Evolutionary conservation across 1,140 invertebrate species (phyloP), one percentile per base, ranked within the genome.

Genomic region (Ostrea denselamellosa): DNA sequence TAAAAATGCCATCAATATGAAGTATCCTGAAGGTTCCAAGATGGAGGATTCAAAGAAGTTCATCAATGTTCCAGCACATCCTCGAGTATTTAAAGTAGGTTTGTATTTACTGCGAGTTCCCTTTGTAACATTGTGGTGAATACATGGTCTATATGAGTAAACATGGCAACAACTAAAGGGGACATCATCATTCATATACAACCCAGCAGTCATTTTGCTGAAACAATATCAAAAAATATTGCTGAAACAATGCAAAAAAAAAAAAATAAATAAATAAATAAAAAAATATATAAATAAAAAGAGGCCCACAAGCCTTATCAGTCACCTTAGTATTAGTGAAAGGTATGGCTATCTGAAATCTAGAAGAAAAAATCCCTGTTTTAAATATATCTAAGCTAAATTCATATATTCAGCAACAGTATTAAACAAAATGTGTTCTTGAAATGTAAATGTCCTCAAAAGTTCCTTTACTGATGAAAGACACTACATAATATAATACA

Each of bases 121-220:
- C 17, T 90, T 87, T 83, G 87, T 56, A 25, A 92, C 82, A 44
- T 85, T 52, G 58, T 88, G 87, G 85, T 92, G 91, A 34, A 92
- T 86, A 83, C 91, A 92, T 44, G 91, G 90, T 9, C 89, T 71
- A 8, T 25, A 14, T 7, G 87, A 68, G 0, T 25, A 10, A 8
- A 83, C 22, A 65, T 90, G 68, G 85, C 91, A 92, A 85, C 91
- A 92, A 62, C 91, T 92, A 54, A 89, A 91, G 8, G 91, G 91
- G 10, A 90, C 91, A 68, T 90, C 88, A 52, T 92, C 89, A 4
- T 19, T n/a, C 14, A 77, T 44, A 14, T 83, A 83, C 56, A 83
- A 28, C 12, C 89, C 89, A 8, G 8, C 19, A 0, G 56, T 53
- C 51, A 90, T 28, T 71, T 86, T 87, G 17, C 89, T 89, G 68